These are phyloP conservation scores for Hoplodrina ambigua DNA, from an alignment of 2,888 invertebrate genomes.

Conservation along the genomic window DNA sequence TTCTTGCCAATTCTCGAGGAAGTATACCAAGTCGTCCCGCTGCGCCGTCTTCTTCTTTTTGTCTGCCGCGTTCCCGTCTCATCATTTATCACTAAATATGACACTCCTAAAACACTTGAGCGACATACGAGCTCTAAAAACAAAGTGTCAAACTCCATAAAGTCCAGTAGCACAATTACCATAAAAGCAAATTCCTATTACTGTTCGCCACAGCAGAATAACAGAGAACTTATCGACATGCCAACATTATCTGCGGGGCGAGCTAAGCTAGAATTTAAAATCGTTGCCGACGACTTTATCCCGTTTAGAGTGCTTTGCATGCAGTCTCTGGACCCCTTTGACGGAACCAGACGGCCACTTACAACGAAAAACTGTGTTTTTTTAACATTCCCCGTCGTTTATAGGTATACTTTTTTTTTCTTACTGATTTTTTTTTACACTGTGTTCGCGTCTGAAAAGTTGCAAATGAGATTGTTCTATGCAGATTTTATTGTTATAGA, in stretches of 20 bases:
- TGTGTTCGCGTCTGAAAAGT: slow-evolving; percentile 69
- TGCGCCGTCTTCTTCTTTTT: too few relatives aligned
- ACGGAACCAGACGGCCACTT: slow-evolving; percentile 84
- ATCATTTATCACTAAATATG: too few relatives aligned
- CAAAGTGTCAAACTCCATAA: neutral
- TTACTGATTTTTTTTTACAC: slow-evolving; percentile 62
- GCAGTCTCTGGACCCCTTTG: slow-evolving; percentile 78
- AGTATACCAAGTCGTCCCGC: too few relatives aligned
- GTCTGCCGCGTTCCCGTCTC: too few relatives aligned
- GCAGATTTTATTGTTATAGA: slow-evolving; percentile 50
- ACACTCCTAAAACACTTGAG: neutral
- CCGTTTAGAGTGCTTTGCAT: slow-evolving; percentile 76
- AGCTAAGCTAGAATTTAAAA: slow-evolving; percentile 76
- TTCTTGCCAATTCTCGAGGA: too few relatives aligned
- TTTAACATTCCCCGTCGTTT: slow-evolving; percentile 73
- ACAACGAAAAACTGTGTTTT: slow-evolving; percentile 79
- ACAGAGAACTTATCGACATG: slow-evolving; percentile 69
- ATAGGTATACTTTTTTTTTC: slow-evolving; percentile 70
- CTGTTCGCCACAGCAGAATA: slow-evolving; percentile 51
- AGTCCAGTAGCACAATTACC: slow-evolving; percentile 37
- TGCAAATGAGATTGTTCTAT: slow-evolving; percentile 69
- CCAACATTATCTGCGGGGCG: slow-evolving; percentile 68
- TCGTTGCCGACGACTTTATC: slow-evolving; percentile 73
- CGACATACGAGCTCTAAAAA: neutral
- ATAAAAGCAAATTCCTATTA: slow-evolving; percentile 53